These are phyloP conservation scores for Aricia agestis DNA, from an alignment of 1,140 invertebrate genomes.

Conservation along the genomic window DNA sequence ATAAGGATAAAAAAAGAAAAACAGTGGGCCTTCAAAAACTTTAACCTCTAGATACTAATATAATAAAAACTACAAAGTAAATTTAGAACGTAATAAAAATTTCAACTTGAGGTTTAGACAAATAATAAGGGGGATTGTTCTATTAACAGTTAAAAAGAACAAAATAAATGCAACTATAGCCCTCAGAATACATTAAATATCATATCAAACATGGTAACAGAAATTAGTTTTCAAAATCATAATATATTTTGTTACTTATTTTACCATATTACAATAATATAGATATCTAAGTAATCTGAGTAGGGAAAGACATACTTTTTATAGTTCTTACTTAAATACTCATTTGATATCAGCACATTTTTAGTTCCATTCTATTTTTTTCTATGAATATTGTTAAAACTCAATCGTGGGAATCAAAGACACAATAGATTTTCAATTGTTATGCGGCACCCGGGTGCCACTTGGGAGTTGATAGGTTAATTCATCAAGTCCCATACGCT, in stretches of 20 bases:
- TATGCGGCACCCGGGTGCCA: too few relatives aligned
- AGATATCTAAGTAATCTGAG: background rate
- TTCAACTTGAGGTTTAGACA: background rate
- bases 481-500: too few relatives aligned
- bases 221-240: too few relatives aligned
- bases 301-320: too few relatives aligned
- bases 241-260: background rate
- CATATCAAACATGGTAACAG: background rate
- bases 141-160: background rate
- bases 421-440: too few relatives aligned
- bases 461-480: too few relatives aligned
- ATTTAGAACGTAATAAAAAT: background rate
- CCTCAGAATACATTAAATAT: background rate
- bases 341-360: slow-evolving; percentile 4
- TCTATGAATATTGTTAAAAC: background rate
- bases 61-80: too few relatives aligned
- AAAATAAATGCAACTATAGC: background rate
- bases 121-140: background rate
- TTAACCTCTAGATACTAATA: too few relatives aligned
- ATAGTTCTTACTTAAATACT: background rate
- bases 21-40: background rate
- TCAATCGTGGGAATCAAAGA: too few relatives aligned
- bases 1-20: background rate
- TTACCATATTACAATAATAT: background rate
- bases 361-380: background rate